Base-by-base conservation (phyloP, 2,797 vertebrate species). In the Myripristis murdjan region DNA sequence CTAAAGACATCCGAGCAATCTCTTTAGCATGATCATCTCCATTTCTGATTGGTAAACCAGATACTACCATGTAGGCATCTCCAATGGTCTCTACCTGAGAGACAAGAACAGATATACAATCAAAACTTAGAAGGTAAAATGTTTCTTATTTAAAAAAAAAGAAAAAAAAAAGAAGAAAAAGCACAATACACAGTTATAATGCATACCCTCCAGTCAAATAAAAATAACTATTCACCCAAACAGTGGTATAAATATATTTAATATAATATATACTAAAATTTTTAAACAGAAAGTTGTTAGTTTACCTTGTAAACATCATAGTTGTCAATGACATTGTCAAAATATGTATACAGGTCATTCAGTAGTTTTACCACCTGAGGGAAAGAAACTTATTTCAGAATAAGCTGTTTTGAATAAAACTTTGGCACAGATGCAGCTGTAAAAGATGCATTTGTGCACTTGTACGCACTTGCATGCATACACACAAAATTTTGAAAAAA, bases 1-100 rank as follows among this genome's bases (percentile, higher is more conserved):
- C 93, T 59, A 96, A 87, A 0, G 95, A 95, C 95, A 96, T 95
- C 39, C 93, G 93, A 12, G 93, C 95, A 3, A 96, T 92, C 78
- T 96, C 95, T 0, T 87, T 88, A 23, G 93, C 95, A 1, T 95
- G 95, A 22, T 93, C 90, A 6, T 70, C 88, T 23, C 95, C 95
- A 0, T 96, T 96, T 8, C 94, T 85, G 58, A 93, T 92, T 0
- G 95, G 95, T 48, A 96, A 89, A 8, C 95, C 95, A 0, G 95
- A 96, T 12, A 95, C 95, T 41, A 95, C 95, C 95, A 95, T 95
- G 83, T 95, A 95, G 20, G 94, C 94, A 0, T 96, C 94, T 0
- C 94, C 94, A 0, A 95, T 95, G 0, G 95, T 96, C 85, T 96
- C 95, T 59, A 96, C 95, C 95, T 95, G 72, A 41, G 1, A 18